These are phyloP conservation scores for Drosophila seclusa DNA, from an alignment of 2,888 invertebrate species.

Conservation along the genomic window DNA sequence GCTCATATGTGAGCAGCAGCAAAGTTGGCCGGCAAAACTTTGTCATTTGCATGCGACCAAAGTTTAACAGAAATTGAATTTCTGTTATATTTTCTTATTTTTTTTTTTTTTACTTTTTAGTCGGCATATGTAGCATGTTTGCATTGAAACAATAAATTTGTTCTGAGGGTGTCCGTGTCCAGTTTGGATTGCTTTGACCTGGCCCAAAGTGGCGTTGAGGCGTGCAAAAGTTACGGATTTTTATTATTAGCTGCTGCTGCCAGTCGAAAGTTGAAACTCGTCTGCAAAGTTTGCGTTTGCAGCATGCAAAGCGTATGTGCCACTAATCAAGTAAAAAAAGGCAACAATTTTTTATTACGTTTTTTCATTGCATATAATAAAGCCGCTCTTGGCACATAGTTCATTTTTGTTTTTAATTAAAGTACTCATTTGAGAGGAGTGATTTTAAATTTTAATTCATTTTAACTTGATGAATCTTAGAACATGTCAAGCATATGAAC, in stretches of 20 bases:
- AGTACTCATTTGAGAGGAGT: background rate
- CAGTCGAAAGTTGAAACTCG: conserved; percentile 27
- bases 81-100: conserved; percentile 55
- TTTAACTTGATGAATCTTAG: background rate
- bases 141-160: conserved; percentile 76
- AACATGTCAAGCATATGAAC: background rate
- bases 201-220: conserved; percentile 58
- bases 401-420: background rate
- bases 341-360: background rate
- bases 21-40: conserved; percentile 67
- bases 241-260: conserved; percentile 40
- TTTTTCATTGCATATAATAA: conserved; percentile 9
- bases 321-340: conserved; percentile 12
- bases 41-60: conserved; percentile 79
- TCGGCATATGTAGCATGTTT: conserved; percentile 62
- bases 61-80: conserved; percentile 80
- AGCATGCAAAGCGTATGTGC: background rate
- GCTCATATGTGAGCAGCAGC: conserved; percentile 44
- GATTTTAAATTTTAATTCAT: background rate
- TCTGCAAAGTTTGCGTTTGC: conserved; percentile 37
- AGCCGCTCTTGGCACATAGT: background rate
- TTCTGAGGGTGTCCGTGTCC: conserved; percentile 53
- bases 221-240: conserved; percentile 51
- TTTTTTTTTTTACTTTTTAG: conserved; percentile 14
- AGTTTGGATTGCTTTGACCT: conserved; percentile 64